Evolutionary conservation across 1,140 invertebrate genomes (phyloP).

Genomic region (Drosophila subpulchrella): DNA sequence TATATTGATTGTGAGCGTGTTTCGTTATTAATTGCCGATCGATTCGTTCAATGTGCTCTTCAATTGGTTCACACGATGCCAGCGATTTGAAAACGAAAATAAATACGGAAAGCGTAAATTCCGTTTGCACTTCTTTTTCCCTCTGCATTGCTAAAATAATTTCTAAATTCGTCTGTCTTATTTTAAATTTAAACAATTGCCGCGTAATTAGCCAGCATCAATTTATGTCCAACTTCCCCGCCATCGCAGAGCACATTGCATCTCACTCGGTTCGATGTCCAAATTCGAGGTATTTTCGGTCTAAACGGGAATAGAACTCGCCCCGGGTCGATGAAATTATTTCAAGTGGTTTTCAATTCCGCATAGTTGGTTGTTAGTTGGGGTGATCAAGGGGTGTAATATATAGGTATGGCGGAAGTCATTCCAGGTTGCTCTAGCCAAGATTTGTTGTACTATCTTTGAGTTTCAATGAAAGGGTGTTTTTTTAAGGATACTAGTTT

Average conservation of each 20-base stretch:
- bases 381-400: constrained; percentile 12
- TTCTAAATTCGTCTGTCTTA: constrained; percentile 46
- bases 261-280: constrained; percentile 16
- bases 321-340: constrained; percentile 47
- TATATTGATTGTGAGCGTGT: constrained; percentile 50
- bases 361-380: constrained; percentile 47
- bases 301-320: constrained; percentile 53
- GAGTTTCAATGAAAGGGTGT: neutral
- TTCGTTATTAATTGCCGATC: constrained; percentile 58
- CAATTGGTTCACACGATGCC: constrained; percentile 66
- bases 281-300: constrained; percentile 17
- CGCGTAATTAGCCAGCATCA: constrained; percentile 57
- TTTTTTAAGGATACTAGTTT: neutral
- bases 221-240: constrained; percentile 21
- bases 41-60: constrained; percentile 34
- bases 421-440: neutral
- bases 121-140: constrained; percentile 5
- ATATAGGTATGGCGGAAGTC: constrained; percentile 5
- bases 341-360: constrained; percentile 60
- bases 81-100: constrained; percentile 34
- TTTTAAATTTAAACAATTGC: constrained; percentile 66
- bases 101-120: constrained; percentile 66
- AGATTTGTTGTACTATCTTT: neutral
- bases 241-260: constrained; percentile 3
- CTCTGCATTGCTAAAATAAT: constrained; percentile 52